These are phyloP conservation scores for Psammodynastes pulverulentus DNA, from an alignment of 2,113 vertebrate species.

Conservation along the genomic window DNA sequence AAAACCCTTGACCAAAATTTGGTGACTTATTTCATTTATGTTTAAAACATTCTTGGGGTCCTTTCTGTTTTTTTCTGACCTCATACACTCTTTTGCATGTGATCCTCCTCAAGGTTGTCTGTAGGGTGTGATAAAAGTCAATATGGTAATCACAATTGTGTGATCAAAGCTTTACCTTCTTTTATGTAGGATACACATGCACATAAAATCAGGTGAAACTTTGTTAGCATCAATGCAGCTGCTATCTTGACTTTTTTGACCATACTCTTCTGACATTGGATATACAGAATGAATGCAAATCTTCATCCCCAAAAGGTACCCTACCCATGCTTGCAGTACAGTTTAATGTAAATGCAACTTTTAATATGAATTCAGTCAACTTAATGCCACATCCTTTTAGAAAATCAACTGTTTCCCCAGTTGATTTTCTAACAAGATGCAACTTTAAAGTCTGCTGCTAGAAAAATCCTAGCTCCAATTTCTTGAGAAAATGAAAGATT, in stretches of 20 bases:
- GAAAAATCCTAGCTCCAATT: conserved; percentile 17
- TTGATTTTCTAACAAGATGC: background rate
- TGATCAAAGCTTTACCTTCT: background rate
- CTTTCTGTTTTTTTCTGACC: background rate
- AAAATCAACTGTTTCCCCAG: conserved; percentile 41
- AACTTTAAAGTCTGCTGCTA: background rate
- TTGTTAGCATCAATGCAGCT: background rate
- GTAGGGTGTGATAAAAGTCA: background rate
- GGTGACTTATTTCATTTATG: background rate
- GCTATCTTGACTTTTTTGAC: background rate
- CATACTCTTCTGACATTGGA: background rate
- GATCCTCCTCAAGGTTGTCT: background rate
- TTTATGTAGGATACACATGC: background rate
- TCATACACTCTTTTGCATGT: background rate
- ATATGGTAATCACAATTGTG: background rate
- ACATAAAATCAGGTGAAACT: background rate
- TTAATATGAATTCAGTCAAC: conserved; percentile 29
- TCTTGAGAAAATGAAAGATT: conserved; percentile 54
- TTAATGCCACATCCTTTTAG: conserved; percentile 42
- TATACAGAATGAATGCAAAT: background rate
- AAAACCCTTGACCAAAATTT: background rate
- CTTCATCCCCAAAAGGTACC: background rate
- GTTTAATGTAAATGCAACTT: conserved; percentile 30
- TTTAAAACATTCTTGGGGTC: background rate
- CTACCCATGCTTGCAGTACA: background rate